A percentile compares a stretch with the other conserved stretches of the same genome.
These are phyloP conservation scores for Pteropus rufus DNA, from an alignment of 2,797 vertebrate genomes.

Conservation along the genomic window DNA sequence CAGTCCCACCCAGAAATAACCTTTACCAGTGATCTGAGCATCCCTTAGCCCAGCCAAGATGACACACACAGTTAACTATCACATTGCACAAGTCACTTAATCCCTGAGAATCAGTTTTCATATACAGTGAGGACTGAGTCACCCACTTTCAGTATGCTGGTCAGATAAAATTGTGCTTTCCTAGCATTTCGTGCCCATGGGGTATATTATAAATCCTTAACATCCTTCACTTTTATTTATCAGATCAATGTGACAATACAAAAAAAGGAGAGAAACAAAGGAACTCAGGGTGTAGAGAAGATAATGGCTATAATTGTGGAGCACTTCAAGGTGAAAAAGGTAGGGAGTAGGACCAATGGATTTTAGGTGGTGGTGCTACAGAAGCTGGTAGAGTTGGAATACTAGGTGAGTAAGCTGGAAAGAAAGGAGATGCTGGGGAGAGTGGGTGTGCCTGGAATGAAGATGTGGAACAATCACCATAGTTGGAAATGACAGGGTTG, in stretches of 20 bases:
- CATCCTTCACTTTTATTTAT: not conserved
- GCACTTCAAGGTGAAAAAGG: not conserved
- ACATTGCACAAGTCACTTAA: not conserved
- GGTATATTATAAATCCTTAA: not conserved
- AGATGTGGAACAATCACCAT: not conserved
- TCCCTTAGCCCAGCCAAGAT: not conserved
- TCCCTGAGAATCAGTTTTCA: not conserved
- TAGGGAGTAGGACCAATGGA: not conserved
- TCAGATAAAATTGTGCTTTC: not conserved
- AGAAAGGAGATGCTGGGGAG: not conserved
- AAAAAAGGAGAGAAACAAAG: not conserved
- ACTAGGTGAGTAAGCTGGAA: no score
- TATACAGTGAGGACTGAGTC: not conserved
- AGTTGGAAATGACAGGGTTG: not conserved
- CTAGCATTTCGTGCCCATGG: not conserved
- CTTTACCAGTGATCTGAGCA: not conserved
- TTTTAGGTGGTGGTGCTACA: not conserved
- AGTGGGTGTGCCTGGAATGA: accelerated
- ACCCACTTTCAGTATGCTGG: not conserved
- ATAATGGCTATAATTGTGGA: not conserved
- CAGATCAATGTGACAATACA: not conserved
- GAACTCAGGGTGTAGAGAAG: not conserved
- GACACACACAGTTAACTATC: not conserved
- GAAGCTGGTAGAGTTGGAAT: not conserved
- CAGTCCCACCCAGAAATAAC: not conserved